Evolutionary conservation across 2,888 invertebrate species (phyloP).

Genomic region (Metalampra italica): DNA sequence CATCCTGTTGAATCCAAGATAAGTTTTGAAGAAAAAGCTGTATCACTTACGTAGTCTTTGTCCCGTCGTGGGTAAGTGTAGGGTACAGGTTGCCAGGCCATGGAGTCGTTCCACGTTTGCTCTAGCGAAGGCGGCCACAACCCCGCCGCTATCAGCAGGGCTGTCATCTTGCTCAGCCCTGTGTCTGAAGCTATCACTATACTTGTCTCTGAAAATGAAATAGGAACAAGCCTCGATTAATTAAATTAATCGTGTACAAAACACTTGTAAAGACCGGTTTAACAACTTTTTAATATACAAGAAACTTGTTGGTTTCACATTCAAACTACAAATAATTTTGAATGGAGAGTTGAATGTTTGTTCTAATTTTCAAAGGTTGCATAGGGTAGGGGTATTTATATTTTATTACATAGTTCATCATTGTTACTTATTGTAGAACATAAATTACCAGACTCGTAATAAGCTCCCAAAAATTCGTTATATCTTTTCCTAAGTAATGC

Average conservation of each 20-base stretch:
- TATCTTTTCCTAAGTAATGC: slow-evolving; percentile 75
- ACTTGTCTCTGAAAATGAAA: slow-evolving; percentile 22
- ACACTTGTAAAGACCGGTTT: neutral
- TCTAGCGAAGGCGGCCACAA: slow-evolving; percentile 80
- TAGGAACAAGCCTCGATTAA: too few relatives aligned
- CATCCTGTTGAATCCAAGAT: neutral
- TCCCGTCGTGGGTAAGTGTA: slow-evolving; percentile 58
- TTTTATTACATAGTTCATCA: too few relatives aligned
- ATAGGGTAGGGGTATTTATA: too few relatives aligned
- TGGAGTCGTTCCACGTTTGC: slow-evolving; percentile 70
- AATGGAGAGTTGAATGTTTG: too few relatives aligned
- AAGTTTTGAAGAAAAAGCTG: neutral
- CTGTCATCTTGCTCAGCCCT: slow-evolving; percentile 86
- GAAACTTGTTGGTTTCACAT: too few relatives aligned
- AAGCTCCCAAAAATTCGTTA: slow-evolving; percentile 65
- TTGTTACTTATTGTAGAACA: too few relatives aligned
- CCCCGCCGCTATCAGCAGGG: slow-evolving; percentile 83
- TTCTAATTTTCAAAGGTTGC: too few relatives aligned
- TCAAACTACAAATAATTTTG: neutral
- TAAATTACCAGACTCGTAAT: slow-evolving; percentile 56
- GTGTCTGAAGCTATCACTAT: slow-evolving; percentile 82
- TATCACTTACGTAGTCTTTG: slow-evolving; percentile 57
- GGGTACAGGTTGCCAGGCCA: slow-evolving; percentile 82
- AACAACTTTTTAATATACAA: too few relatives aligned
- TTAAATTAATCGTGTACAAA: neutral